Evolutionary conservation across 1,140 invertebrate species (phyloP), one percentile per base, ranked within the genome.

Genomic region (Polyergus mexicanus): DNA sequence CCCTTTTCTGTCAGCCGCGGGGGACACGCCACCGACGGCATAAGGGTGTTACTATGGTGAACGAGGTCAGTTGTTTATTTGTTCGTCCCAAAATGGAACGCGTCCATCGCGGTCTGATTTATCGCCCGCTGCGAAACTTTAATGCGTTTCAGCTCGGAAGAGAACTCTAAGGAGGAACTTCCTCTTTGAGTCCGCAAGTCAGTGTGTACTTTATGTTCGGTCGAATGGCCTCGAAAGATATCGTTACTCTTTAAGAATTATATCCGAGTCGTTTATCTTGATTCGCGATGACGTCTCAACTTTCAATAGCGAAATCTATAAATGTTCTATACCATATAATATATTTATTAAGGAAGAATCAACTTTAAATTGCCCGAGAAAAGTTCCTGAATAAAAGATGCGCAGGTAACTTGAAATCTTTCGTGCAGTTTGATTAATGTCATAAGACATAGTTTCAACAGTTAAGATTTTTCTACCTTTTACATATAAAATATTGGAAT

Each of bases 1-100:
- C 32, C 38, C 71, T 81, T 51, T 62, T 32, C 63, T 51, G 41
- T 62, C 60, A 54, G 51, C 68, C 86, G 62, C 76, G 69, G 65
- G 78, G 68, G 56, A 87, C 51, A 74, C 71, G 69, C 69, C 28
- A 72, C 66, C 35, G 54, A 28, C 16, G 11, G 65, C 65, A 47
- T 80, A 74, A 78, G 78, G 78, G 83, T 87, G 87, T 88, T 88
- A 88, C 87, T 84, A 84, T 81, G 85, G 87, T 87, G 86, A 91
- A 91, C 85, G 85, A 86, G 85, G 90, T 91, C 86, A 91, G 80
- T 90, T 87, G 90, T 90, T 91, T 90, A 90, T 90, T 91, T 85
- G 88, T 77, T 87, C 78, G 54, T 85, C 71, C 66, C 69, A 81
- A 90, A 90, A 85, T 78, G 87, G 85, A 84, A 75, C 66, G 86